These are phyloP conservation scores for Nomada flava DNA, from an alignment of 2,888 invertebrate species.

Conservation along the genomic window DNA sequence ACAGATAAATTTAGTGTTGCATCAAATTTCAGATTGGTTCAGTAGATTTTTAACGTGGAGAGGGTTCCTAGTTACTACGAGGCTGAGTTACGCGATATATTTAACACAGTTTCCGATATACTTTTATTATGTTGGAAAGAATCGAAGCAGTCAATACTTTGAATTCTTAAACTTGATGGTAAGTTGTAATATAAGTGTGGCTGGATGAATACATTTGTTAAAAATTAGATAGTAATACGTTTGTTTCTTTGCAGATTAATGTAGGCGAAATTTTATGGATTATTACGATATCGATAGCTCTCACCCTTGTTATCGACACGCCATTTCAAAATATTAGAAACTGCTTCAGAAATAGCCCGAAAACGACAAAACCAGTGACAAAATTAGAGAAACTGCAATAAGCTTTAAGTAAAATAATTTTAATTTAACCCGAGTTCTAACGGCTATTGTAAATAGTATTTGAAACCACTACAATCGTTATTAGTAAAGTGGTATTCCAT, in stretches of 20 bases:
- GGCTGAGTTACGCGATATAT: slow-evolving; percentile 89
- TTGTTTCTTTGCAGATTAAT: slow-evolving; percentile 85
- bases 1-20: neutral
- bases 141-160: slow-evolving; percentile 86
- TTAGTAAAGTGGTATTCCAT: slow-evolving; percentile 37
- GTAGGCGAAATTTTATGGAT: slow-evolving; percentile 87
- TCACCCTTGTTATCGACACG: slow-evolving; percentile 88
- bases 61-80: slow-evolving; percentile 88
- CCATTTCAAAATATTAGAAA: slow-evolving; percentile 90
- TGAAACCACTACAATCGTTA: slow-evolving; percentile 20
- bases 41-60: slow-evolving; percentile 86
- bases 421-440: slow-evolving; percentile 7
- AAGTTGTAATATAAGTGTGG: slow-evolving; percentile 70
- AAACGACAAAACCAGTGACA: neutral
- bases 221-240: neutral
- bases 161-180: slow-evolving; percentile 87
- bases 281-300: slow-evolving; percentile 85
- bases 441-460: slow-evolving; percentile 58
- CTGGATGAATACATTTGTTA: slow-evolving; percentile 1
- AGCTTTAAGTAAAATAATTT: slow-evolving; percentile 46
- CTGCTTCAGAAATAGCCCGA: slow-evolving; percentile 82
- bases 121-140: slow-evolving; percentile 89
- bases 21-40: slow-evolving; percentile 84
- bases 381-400: slow-evolving; percentile 70
- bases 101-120: slow-evolving; percentile 90